Conservation (phyloP, 2,797 vertebrate genomes). For the Typhlichthys subterraneus region DNA sequence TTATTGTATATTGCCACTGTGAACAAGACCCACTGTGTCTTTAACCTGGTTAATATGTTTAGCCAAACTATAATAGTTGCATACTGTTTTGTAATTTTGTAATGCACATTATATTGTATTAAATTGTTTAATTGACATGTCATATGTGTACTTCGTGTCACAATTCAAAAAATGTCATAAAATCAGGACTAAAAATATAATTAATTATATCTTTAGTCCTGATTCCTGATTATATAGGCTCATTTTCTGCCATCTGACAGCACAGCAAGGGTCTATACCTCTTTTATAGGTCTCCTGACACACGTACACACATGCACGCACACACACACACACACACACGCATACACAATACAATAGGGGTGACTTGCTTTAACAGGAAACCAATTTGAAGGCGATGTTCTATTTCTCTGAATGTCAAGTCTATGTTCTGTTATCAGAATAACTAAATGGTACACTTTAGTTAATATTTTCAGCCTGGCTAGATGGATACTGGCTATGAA, state of each 20-base stretch:
- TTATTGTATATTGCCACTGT: too few relatives aligned
- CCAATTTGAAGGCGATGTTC: constrained; percentile 1
- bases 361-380: constrained; percentile 6
- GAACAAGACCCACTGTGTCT: too few relatives aligned
- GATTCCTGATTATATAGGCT: not conserved
- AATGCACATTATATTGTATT: too few relatives aligned
- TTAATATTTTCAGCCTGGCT: too few relatives aligned
- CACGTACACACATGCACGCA: not conserved
- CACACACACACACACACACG: not conserved
- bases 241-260: constrained; percentile 14
- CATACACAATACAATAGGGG: not conserved
- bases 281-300: not conserved
- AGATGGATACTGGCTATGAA: constrained; percentile 2
- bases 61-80: too few relatives aligned
- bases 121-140: too few relatives aligned
- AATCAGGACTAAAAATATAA: too few relatives aligned
- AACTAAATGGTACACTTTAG: not conserved
- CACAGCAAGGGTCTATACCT: constrained; percentile 3
- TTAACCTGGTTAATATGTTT: too few relatives aligned
- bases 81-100: too few relatives aligned
- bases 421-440: not conserved
- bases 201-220: too few relatives aligned
- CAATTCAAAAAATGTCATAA: too few relatives aligned
- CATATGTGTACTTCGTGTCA: too few relatives aligned
- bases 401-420: not conserved